Evolutionary conservation across 1,140 invertebrate species (phyloP).

Genomic region (Drosophila sulfurigaster): DNA sequence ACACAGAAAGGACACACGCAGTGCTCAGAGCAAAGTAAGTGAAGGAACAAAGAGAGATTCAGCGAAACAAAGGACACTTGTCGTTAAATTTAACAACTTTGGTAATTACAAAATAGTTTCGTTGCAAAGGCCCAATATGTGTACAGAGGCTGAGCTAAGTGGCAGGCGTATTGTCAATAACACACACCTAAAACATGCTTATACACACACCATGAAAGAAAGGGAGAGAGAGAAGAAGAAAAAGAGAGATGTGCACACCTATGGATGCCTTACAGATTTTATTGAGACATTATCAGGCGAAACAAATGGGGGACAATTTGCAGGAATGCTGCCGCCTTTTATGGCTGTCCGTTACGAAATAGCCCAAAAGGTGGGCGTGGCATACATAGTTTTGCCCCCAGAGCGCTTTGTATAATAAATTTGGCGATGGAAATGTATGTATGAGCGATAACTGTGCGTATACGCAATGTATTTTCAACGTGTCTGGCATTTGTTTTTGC

Average conservation of each 20-base stretch:
- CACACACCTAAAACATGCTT: constrained; percentile 45
- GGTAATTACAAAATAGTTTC: constrained; percentile 78
- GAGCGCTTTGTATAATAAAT: constrained; percentile 54
- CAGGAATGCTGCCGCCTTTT: constrained; percentile 60
- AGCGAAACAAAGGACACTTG: constrained; percentile 20
- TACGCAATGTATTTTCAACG: constrained; percentile 42
- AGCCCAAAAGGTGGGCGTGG: constrained; percentile 48
- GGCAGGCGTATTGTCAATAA: constrained; percentile 57
- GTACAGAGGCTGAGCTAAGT: constrained; percentile 21
- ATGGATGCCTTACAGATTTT: constrained; percentile 69
- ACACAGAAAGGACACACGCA: constrained; percentile 15
- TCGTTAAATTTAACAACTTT: constrained; percentile 75
- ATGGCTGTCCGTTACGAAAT: constrained; percentile 61
- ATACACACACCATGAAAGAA: background rate
- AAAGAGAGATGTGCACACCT: constrained; percentile 36
- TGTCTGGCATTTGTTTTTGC: constrained; percentile 5
- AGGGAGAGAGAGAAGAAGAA: background rate
- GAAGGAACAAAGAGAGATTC: background rate
- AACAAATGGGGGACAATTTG: constrained; percentile 80
- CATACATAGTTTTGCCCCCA: constrained; percentile 59
- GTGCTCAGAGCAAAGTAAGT: background rate
- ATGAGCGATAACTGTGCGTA: constrained; percentile 68
- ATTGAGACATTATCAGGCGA: constrained; percentile 80
- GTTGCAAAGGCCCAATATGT: constrained; percentile 22
- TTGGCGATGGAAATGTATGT: constrained; percentile 44